phyloP scores from a whole-genome alignment of 2,888 invertebrate species.

The Temnothorax unifasciatus region DNA sequence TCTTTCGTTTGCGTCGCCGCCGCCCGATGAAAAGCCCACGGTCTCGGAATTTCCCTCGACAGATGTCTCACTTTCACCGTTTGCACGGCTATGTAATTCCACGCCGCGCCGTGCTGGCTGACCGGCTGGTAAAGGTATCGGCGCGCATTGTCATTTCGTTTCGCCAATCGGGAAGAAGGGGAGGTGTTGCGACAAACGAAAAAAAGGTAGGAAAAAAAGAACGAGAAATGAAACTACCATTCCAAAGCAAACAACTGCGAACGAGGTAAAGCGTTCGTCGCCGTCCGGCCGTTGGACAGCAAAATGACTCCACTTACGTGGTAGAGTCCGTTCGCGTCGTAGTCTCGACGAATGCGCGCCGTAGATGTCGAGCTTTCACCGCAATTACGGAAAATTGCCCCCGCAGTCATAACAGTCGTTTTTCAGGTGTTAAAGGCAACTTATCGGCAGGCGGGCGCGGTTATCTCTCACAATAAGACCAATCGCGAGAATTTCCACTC shows the following conservation, averaged over 20 bases:
- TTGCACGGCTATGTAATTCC: conserved; percentile 27
- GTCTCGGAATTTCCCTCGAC: conserved; percentile 44
- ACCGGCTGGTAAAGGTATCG: conserved; percentile 13
- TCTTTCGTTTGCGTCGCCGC: neutral
- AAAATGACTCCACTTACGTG: conserved; percentile 83
- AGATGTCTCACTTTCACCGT: conserved; percentile 55
- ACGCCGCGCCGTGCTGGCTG: neutral
- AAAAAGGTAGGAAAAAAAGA: neutral
- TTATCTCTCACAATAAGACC: conserved; percentile 65
- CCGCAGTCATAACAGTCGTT: conserved; percentile 82
- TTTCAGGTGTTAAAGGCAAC: conserved; percentile 64
- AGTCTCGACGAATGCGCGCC: conserved; percentile 56
- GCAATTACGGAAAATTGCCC: conserved; percentile 84
- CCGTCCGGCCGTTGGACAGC: conserved; percentile 80
- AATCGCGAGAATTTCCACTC: conserved; percentile 47
- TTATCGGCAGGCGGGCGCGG: conserved; percentile 61
- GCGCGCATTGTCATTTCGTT: conserved; percentile 37
- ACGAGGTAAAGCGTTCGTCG: conserved; percentile 78
- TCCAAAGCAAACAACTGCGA: conserved; percentile 58
- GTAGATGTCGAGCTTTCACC: conserved; percentile 82
- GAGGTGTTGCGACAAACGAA: conserved; percentile 10
- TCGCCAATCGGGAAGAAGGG: conserved; percentile 32
- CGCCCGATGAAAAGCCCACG: conserved; percentile 21
- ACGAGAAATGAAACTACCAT: conserved; percentile 57
- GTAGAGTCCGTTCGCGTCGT: conserved; percentile 61